Conservation (phyloP, 2,888 invertebrate species). For the Caenorhabditis virilis region DNA sequence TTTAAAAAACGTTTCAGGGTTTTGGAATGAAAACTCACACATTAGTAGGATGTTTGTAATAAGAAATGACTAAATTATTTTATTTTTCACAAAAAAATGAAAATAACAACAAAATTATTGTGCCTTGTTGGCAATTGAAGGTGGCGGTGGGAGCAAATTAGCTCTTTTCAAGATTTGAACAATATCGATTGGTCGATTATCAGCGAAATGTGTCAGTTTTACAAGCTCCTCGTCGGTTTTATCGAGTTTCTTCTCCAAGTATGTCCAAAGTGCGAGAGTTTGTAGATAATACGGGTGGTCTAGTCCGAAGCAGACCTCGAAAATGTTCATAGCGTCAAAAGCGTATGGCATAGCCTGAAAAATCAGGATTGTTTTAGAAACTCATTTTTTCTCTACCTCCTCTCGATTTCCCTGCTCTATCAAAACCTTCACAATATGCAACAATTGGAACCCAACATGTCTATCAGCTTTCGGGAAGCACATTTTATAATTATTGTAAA, state of each 20-base stretch:
- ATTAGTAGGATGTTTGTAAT: background rate
- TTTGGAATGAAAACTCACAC: background rate
- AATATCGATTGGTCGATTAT: conserved; percentile 53
- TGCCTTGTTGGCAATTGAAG: too few relatives aligned
- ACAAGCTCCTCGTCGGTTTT: conserved; percentile 61
- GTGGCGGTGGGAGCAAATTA: conserved; percentile 40
- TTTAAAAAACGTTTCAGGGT: too few relatives aligned
- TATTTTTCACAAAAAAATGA: background rate
- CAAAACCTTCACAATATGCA: conserved; percentile 62
- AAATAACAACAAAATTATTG: too few relatives aligned
- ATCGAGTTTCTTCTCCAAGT: conserved; percentile 59
- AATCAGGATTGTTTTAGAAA: background rate
- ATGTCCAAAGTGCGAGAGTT: conserved; percentile 67
- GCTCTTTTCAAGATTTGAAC: conserved; percentile 45
- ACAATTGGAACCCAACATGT: conserved; percentile 64
- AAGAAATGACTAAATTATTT: background rate
- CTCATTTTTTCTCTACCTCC: conserved; percentile 30
- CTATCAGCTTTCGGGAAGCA: conserved; percentile 66
- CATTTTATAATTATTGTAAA: conserved; percentile 64
- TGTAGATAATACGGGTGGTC: conserved; percentile 68
- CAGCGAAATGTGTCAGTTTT: conserved; percentile 54
- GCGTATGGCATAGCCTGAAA: conserved; percentile 61
- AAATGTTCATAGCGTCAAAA: conserved; percentile 68
- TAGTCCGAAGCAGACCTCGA: conserved; percentile 66
- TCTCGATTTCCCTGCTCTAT: conserved; percentile 57